A percentile compares a stretch with the other conserved stretches of the same genome.
Conservation (phyloP, 2,113 vertebrate species). For the Embiotoca jacksoni region DNA sequence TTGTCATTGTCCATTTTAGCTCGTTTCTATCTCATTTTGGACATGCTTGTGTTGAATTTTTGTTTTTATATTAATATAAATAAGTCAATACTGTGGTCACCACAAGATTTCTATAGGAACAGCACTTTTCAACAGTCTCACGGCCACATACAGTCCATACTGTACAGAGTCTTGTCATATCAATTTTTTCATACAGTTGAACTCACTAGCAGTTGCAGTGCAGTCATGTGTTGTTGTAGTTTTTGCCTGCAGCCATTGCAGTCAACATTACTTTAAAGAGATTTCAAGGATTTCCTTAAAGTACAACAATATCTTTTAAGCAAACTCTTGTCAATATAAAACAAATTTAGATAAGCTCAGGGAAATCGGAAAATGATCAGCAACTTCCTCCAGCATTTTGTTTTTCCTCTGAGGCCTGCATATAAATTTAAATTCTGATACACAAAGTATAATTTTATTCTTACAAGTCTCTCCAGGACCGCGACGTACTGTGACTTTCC, state of each 20-base stretch:
- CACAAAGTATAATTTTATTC: background rate
- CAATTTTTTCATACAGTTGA: background rate
- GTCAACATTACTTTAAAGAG: background rate
- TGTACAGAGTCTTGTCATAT: no score
- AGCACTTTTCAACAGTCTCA: no score
- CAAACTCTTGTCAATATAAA: background rate
- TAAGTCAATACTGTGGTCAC: no score
- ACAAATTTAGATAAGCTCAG: background rate
- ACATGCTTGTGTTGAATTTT: no score
- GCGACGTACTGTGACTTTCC: background rate
- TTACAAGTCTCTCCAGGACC: background rate
- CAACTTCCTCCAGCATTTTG: background rate
- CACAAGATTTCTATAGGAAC: no score
- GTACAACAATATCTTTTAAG: background rate
- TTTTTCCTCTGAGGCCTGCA: background rate
- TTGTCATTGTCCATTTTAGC: no score
- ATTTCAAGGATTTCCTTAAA: constrained; percentile 3
- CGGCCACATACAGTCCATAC: no score
- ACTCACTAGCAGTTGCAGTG: background rate
- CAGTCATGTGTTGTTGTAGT: background rate
- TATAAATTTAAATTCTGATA: background rate
- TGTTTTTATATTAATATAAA: no score
- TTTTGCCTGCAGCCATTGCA: background rate
- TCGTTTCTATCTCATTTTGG: no score
- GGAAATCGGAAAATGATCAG: background rate